Conservation (phyloP, 2,797 vertebrate genomes). For the Cossypha heuglini region DNA sequence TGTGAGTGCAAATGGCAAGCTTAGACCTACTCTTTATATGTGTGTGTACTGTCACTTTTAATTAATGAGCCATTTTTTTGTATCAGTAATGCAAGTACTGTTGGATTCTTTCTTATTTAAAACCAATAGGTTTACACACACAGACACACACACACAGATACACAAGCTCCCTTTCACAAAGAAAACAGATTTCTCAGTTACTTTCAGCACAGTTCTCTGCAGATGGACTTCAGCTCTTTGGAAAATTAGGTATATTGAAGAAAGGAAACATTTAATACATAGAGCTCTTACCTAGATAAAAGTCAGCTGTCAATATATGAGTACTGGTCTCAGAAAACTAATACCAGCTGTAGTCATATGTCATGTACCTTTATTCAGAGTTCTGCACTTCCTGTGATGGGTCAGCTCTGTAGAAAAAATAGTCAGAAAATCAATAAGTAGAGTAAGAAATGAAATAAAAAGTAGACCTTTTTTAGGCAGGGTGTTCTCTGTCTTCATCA, state of each 20-base stretch:
- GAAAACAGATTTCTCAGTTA: not conserved
- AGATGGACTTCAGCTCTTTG: not conserved
- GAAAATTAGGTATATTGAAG: not conserved
- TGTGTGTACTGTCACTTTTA: not conserved
- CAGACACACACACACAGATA: too few relatives aligned
- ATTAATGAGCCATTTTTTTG: not conserved
- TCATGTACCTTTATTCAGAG: conserved; percentile 74
- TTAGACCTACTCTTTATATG: not conserved
- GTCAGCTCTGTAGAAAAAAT: conserved; percentile 80
- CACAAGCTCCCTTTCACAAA: not conserved
- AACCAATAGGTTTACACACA: not conserved
- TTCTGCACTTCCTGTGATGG: conserved; percentile 81
- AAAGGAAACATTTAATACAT: not conserved
- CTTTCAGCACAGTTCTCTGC: not conserved
- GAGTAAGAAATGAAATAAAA: conserved; percentile 85
- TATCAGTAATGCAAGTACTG: accelerated
- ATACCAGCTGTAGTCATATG: conserved; percentile 73
- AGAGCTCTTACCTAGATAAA: conserved; percentile 26
- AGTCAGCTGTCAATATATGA: conserved; percentile 44
- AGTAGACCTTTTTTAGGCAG: conserved; percentile 49
- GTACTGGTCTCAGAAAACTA: conserved; percentile 39
- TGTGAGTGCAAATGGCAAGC: not conserved
- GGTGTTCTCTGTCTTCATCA: conserved; percentile 51
- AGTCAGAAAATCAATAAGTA: conserved; percentile 88
- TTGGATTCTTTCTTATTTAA: not conserved